A percentile compares a stretch with the other conserved stretches of the same genome.
Conservation (phyloP, 2,113 vertebrate genomes). For the Atractosteus spatula region DNA sequence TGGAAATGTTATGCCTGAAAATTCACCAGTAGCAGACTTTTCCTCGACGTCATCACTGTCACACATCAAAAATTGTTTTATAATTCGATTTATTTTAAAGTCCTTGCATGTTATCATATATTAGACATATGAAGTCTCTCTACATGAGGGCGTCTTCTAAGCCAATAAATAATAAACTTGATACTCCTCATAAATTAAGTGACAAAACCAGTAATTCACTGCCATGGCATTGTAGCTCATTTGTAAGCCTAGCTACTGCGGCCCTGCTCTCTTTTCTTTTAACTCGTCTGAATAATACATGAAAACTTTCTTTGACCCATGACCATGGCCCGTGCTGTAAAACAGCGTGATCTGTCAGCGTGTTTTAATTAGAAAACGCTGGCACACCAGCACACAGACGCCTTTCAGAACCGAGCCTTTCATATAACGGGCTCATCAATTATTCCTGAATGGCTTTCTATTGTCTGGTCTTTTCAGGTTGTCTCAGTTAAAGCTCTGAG, state of each 20-base stretch:
- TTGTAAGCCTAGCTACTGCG: conserved; percentile 1
- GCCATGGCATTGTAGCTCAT: not conserved
- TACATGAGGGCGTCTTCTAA: no score
- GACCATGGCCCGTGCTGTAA: conserved; percentile 33
- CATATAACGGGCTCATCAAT: conserved; percentile 47
- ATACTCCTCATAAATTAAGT: not conserved
- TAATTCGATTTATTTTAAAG: no score
- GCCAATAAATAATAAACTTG: not conserved
- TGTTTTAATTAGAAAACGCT: conserved; percentile 49
- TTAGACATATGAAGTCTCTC: no score
- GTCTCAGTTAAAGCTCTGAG: conserved; percentile 2
- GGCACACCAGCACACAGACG: conserved; percentile 14
- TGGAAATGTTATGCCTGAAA: no score
- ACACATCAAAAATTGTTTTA: no score
- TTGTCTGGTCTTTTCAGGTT: not conserved
- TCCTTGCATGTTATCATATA: no score
- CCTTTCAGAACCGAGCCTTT: conserved; percentile 33
- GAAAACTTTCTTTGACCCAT: conserved; percentile 45
- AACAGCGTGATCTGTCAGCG: conserved; percentile 48
- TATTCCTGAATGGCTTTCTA: conserved; percentile 34
- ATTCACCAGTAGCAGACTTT: no score
- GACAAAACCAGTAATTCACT: not conserved
- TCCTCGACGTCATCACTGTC: no score
- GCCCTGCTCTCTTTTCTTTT: conserved; percentile 29
- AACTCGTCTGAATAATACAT: conserved; percentile 49